A percentile compares a stretch with the other conserved stretches of the same genome.
Evolutionary conservation across 2,797 vertebrate genomes (phyloP).

Genomic region (Poecilia gillii): DNA sequence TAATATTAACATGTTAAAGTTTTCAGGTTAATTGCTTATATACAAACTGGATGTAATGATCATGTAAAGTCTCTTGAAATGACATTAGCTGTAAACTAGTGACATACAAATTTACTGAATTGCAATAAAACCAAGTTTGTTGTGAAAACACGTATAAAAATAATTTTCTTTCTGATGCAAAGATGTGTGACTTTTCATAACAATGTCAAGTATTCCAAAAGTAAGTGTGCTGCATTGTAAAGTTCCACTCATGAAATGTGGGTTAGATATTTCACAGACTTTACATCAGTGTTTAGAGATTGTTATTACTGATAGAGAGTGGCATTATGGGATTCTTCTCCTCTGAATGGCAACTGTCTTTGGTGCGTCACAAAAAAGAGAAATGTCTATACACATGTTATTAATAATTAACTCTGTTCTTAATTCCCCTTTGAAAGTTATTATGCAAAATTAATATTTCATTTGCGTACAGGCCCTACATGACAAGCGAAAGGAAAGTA

Average conservation of each 20-base stretch:
- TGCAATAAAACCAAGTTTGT: not conserved
- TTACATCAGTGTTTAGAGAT: conserved; percentile 64
- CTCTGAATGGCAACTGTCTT: conserved; percentile 76
- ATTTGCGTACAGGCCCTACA: conserved; percentile 83
- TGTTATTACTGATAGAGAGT: conserved; percentile 51
- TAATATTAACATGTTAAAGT: no score
- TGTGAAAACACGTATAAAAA: not conserved
- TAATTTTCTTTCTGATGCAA: not conserved
- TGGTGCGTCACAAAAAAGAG: conserved; percentile 75
- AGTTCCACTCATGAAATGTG: conserved; percentile 64
- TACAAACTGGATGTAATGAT: not conserved
- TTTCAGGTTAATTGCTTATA: no score
- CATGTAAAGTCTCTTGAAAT: not conserved
- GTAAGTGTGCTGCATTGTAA: not conserved
- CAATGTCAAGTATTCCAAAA: not conserved
- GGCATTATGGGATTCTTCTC: conserved; percentile 68
- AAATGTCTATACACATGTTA: conserved; percentile 83
- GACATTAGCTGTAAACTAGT: not conserved
- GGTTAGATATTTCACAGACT: conserved; percentile 70
- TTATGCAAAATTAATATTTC: conserved; percentile 87
- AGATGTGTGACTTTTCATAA: conserved; percentile 11
- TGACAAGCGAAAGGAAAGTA: conserved; percentile 86
- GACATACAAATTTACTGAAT: not conserved
- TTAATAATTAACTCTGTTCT: conserved; percentile 86
- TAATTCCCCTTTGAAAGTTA: conserved; percentile 86